A percentile compares a stretch with the other conserved stretches of the same genome.
These are phyloP conservation scores for Delia radicum DNA, from an alignment of 1,140 invertebrate species.

Conservation along the genomic window DNA sequence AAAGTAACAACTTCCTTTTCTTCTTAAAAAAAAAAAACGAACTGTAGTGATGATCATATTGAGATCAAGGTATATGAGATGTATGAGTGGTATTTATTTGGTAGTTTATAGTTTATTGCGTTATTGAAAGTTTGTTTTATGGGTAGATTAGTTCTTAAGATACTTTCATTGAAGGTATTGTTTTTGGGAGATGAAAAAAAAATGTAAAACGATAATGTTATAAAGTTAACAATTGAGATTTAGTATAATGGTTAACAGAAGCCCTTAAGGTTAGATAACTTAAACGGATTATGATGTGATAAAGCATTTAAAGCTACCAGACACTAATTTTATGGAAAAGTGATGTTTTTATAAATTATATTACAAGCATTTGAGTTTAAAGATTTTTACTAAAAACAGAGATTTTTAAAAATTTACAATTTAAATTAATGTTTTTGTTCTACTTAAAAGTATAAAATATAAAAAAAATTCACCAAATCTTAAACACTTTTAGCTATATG, in stretches of 20 bases:
- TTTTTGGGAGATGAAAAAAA: neutral
- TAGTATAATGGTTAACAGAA: neutral
- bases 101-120: neutral
- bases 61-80: neutral
- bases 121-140: neutral
- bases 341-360: no score
- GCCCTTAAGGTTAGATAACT: neutral
- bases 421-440: no score
- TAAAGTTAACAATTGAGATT: neutral
- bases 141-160: neutral
- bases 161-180: neutral
- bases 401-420: no score
- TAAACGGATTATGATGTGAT: neutral
- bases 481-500: no score
- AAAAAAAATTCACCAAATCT: no score
- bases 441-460: no score
- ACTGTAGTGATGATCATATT: neutral
- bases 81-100: neutral
- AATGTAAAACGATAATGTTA: neutral
- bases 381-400: no score
- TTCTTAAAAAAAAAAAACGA: neutral
- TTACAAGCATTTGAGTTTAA: no score
- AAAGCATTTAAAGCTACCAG: neutral
- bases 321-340: no score
- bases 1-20: slow-evolving; percentile 20